Conservation (phyloP, 2,888 invertebrate species). For the Tenthredo livida region DNA sequence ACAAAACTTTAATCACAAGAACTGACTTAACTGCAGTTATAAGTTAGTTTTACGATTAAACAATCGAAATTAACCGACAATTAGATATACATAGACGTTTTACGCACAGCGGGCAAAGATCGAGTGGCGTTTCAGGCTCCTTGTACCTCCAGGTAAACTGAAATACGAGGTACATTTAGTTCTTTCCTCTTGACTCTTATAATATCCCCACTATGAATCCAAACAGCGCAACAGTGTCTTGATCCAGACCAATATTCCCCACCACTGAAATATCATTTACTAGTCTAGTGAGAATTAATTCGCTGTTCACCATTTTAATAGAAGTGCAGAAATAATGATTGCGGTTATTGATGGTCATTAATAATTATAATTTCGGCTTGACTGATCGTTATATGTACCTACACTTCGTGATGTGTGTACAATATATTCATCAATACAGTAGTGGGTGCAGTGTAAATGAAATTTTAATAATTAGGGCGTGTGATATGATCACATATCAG, state of each 20-base stretch:
- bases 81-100: background rate
- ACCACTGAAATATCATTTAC: background rate
- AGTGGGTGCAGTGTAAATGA: background rate
- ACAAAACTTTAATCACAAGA: background rate
- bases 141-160: constrained; percentile 40
- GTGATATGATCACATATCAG: background rate
- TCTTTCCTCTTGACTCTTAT: constrained; percentile 37
- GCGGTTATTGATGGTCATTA: background rate
- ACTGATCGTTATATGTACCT: too few species aligned
- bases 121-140: constrained; percentile 18
- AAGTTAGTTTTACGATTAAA: background rate
- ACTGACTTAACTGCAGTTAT: background rate
- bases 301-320: background rate
- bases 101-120: background rate
- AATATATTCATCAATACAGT: background rate
- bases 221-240: constrained; percentile 30
- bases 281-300: background rate
- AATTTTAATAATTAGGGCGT: constrained; percentile 33
- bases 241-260: constrained; percentile 10
- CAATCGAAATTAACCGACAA: background rate
- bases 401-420: too few species aligned
- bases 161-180: constrained; percentile 47
- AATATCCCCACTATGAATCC: constrained; percentile 29
- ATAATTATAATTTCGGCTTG: too few species aligned
- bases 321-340: too few species aligned